Evolutionary conservation across 2,888 invertebrate species (phyloP).

Genomic region (Trichogramma evanescens): DNA sequence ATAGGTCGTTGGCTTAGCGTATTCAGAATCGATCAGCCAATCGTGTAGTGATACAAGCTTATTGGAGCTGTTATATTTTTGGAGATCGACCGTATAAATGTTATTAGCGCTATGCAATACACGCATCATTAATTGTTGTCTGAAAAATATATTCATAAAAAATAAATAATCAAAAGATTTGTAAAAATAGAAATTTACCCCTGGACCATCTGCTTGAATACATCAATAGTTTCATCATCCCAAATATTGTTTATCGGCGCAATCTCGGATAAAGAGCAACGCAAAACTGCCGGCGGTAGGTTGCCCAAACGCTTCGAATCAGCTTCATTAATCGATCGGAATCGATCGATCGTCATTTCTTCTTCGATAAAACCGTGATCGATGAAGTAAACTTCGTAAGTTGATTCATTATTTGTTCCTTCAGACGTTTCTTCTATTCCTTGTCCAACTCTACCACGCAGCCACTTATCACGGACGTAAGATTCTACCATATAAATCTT

Average conservation of each 20-base stretch:
- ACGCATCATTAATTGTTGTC: conserved; percentile 1
- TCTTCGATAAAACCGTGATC: conserved; percentile 58
- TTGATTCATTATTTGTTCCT: conserved; percentile 36
- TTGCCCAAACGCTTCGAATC: not conserved
- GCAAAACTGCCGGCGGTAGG: conserved; percentile 52
- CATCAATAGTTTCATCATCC: not conserved
- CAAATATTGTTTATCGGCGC: conserved; percentile 10
- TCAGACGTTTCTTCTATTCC: conserved; percentile 26
- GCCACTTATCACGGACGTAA: conserved; percentile 57
- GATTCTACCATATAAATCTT: conserved; percentile 59
- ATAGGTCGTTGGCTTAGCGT: conserved; percentile 5
- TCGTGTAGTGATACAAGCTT: not conserved
- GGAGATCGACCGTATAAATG: not conserved
- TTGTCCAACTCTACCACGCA: conserved; percentile 54
- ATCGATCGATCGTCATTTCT: conserved; percentile 50
- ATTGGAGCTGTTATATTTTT: not conserved
- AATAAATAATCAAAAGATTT: not conserved
- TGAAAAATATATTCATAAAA: not conserved
- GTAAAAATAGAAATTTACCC: conserved; percentile 1
- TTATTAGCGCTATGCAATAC: not conserved
- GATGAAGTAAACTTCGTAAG: conserved; percentile 55
- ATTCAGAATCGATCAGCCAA: conserved; percentile 9
- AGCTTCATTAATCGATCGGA: conserved; percentile 14
- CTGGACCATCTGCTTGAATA: not conserved
- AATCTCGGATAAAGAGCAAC: conserved; percentile 56